Percentiles rank a stretch among this genome's conserved stretches.
phyloP scores from a whole-genome alignment of 2,113 vertebrate species.

The Cygnus atratus region DNA sequence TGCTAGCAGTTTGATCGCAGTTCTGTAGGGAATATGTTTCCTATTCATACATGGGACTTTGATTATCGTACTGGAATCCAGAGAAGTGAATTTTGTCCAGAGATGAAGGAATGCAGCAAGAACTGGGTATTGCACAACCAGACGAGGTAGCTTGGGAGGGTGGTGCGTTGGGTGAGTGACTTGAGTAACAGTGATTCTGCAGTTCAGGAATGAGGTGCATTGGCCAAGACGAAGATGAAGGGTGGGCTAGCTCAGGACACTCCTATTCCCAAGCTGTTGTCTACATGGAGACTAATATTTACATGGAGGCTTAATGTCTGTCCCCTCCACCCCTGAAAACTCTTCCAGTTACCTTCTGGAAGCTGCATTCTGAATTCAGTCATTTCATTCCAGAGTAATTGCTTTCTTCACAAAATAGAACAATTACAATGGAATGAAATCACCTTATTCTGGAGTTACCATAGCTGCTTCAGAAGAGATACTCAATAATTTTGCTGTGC shows the following conservation, averaged over 20 bases:
- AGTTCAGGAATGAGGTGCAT: constrained; percentile 49
- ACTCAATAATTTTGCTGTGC: neutral
- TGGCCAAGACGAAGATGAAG: constrained; percentile 48
- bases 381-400: neutral
- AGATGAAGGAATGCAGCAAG: neutral
- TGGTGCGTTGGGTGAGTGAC: neutral
- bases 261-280: constrained; percentile 56
- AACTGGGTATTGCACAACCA: neutral
- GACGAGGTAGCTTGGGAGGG: constrained; percentile 35
- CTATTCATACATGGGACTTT: neutral
- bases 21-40: neutral
- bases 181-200: constrained; percentile 27
- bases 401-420: neutral
- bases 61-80: neutral
- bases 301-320: constrained; percentile 19
- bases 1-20: neutral
- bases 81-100: neutral
- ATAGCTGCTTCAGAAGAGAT: neutral
- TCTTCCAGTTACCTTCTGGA: constrained; percentile 52
- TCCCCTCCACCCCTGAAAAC: constrained; percentile 41
- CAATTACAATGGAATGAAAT: neutral
- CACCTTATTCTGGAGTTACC: neutral
- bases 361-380: neutral
- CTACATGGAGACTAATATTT: constrained; percentile 50
- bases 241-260: constrained; percentile 43